Percentiles rank a stretch among this genome's conserved stretches.
phyloP scores from a whole-genome alignment of 2,113 vertebrate genomes.

The Nycticryphes semicollaris region DNA sequence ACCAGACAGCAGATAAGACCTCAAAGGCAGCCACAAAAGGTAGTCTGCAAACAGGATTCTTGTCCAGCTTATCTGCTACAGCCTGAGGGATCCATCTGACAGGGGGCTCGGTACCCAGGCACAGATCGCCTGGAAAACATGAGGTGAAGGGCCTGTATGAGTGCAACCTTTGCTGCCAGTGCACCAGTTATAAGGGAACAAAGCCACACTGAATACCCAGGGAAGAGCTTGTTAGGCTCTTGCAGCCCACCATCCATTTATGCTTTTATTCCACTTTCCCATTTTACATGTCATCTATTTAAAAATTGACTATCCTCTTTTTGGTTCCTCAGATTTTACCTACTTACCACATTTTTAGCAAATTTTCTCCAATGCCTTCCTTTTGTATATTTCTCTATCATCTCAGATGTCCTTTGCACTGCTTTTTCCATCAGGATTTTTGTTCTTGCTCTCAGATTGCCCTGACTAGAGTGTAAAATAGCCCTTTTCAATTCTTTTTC shows the following conservation, averaged over 20 bases:
- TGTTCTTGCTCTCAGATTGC: neutral
- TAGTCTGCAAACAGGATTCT: neutral
- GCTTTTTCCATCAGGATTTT: neutral
- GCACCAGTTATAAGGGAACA: accelerated
- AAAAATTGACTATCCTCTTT: neutral
- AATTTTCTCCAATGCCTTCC: neutral
- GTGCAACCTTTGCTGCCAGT: neutral
- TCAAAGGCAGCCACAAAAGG: neutral
- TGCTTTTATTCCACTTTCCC: neutral
- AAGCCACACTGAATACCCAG: accelerated
- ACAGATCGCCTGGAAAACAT: neutral
- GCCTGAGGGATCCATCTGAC: neutral
- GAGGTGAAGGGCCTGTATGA: neutral
- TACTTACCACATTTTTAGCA: neutral
- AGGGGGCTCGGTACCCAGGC: neutral
- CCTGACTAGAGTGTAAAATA: neutral
- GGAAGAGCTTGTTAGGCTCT: neutral
- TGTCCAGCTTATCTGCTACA: neutral
- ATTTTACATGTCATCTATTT: neutral
- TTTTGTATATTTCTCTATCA: neutral
- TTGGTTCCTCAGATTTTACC: neutral
- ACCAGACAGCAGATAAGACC: accelerated
- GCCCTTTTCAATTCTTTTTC: neutral
- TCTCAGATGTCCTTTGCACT: neutral
- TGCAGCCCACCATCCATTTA: neutral